Evolutionary conservation across 2,113 vertebrate genomes (phyloP).

Genomic region (Oreochromis niloticus): DNA sequence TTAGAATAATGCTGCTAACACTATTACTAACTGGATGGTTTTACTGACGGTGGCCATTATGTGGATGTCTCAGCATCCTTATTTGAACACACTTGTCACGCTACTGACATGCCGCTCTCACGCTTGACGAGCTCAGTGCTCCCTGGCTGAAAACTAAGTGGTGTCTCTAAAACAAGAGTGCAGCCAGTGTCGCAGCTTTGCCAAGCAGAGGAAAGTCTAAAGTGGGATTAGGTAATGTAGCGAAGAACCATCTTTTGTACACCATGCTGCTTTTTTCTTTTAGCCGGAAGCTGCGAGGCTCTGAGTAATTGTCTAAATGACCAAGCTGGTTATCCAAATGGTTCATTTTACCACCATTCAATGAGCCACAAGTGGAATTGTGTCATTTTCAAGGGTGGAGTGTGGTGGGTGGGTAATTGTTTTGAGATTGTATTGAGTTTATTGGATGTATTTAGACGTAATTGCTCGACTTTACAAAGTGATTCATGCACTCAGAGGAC

Average conservation of each 20-base stretch:
- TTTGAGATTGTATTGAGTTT: not conserved
- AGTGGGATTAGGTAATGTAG: not conserved
- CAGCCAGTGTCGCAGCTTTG: not conserved
- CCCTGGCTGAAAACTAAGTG: slow-evolving; percentile 11
- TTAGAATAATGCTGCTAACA: slow-evolving; percentile 62
- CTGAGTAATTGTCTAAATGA: not conserved
- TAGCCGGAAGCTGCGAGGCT: not conserved
- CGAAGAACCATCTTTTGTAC: not conserved
- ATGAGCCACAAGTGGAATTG: not conserved
- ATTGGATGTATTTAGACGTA: not conserved
- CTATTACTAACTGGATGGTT: slow-evolving; percentile 66
- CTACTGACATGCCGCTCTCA: slow-evolving; percentile 58
- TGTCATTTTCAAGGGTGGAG: not conserved
- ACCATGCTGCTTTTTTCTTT: not conserved
- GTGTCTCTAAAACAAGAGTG: slow-evolving; percentile 8
- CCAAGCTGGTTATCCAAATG: not conserved
- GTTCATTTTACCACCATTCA: not conserved
- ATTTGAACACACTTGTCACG: slow-evolving; percentile 64
- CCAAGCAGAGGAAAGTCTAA: slow-evolving; percentile 12
- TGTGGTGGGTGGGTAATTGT: not conserved
- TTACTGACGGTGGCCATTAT: slow-evolving; percentile 65
- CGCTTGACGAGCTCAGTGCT: slow-evolving; percentile 29
- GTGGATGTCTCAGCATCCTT: slow-evolving; percentile 61
- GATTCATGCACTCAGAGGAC: not conserved
- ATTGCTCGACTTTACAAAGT: not conserved